Evolutionary conservation across 2,113 vertebrate species (phyloP).

Genomic region (Eurypyga helias): DNA sequence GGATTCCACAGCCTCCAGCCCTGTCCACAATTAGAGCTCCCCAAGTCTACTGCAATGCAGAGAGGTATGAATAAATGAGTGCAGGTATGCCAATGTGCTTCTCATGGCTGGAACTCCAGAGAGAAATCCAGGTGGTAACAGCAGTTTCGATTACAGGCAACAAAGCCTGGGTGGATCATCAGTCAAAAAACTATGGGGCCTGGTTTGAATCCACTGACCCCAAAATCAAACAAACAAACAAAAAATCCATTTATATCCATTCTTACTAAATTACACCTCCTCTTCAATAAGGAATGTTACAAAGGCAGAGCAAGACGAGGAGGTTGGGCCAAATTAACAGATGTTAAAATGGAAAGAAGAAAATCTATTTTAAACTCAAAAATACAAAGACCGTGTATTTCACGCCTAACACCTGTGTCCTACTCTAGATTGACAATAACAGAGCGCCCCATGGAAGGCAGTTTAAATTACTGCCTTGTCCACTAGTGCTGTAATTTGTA

Average conservation of each 20-base stretch:
- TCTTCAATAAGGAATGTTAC: background rate
- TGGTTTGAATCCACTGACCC: background rate
- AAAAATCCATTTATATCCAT: background rate
- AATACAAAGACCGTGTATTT: background rate
- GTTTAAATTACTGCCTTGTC: background rate
- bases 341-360: background rate
- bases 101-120: background rate
- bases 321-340: background rate
- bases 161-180: background rate
- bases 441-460: background rate
- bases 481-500: background rate
- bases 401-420: background rate
- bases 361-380: background rate
- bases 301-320: background rate
- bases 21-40: background rate
- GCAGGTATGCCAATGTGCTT: background rate
- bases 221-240: background rate
- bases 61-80: background rate
- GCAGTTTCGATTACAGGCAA: background rate
- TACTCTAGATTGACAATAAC: background rate
- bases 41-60: background rate
- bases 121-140: background rate
- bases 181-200: background rate
- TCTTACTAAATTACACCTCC: background rate
- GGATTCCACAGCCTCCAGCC: background rate